These are phyloP conservation scores for Xylota segnis DNA, from an alignment of 2,888 invertebrate species.

Conservation along the genomic window DNA sequence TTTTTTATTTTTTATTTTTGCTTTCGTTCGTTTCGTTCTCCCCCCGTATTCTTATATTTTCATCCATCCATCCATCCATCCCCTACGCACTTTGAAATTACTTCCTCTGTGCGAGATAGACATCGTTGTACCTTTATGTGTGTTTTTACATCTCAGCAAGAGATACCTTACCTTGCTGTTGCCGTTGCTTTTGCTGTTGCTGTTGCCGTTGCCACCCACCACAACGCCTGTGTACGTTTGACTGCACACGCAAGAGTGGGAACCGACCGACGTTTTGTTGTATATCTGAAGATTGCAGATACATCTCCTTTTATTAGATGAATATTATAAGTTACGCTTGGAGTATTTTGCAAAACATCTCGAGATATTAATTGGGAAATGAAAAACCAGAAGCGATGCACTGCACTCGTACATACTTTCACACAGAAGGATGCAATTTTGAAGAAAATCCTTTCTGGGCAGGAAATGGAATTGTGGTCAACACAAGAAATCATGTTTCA, in stretches of 20 bases:
- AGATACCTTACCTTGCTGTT: conserved; percentile 14
- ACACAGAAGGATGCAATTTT: not conserved
- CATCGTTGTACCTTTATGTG: conserved; percentile 51
- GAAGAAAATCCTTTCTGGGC: not conserved
- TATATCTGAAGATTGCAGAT: conserved; percentile 50
- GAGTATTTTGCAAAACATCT: conserved; percentile 10
- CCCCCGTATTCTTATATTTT: not conserved
- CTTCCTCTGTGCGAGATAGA: conserved; percentile 49
- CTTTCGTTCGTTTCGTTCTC: conserved; percentile 8
- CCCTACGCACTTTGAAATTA: conserved; percentile 58
- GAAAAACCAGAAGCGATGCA: not conserved
- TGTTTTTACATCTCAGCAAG: conserved; percentile 41
- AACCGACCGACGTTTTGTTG: conserved; percentile 50
- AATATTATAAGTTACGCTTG: conserved; percentile 29
- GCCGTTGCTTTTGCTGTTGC: not conserved
- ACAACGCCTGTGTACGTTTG: conserved; percentile 6
- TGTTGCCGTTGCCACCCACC: not conserved
- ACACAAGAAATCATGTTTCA: not conserved
- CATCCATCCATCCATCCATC: conserved; percentile 8
- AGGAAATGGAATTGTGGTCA: conserved; percentile 14
- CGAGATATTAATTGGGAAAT: conserved; percentile 25
- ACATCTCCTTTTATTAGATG: conserved; percentile 52
- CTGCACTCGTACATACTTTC: not conserved
- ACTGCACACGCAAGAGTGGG: conserved; percentile 28
- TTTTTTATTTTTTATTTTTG: conserved; percentile 19